Evolutionary conservation across 1,140 invertebrate genomes (phyloP), one percentile per base, ranked within the genome.

Genomic region (Phthorimaea operculella): DNA sequence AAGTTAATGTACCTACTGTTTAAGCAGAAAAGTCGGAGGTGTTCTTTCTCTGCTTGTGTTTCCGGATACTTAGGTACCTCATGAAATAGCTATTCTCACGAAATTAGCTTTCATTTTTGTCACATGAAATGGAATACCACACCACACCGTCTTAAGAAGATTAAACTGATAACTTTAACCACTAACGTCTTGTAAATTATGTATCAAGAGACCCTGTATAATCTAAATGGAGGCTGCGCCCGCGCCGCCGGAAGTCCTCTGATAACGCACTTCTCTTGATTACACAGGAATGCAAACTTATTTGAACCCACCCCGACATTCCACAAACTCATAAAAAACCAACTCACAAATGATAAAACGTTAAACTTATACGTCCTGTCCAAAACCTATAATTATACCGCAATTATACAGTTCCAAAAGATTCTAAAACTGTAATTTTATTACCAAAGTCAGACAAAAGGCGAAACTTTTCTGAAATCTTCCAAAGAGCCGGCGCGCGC

Each of bases 341-440:
- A 12, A 10, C 36, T 12, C n/a, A 10, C n/a, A 39, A 28, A 28
- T 28, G 21, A 10, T 39, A 39, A 39, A 39, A 39, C 10, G 36
- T 39, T 39, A 39, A 39, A 39, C 36, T 39, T 12, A 39, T n/a
- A n/a, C 36, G 36, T 2, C 36, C 36, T 9, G 36, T 39, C 36
- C 3, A 39, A 39, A 39, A n/a, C n/a, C 36, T 39, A 39, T 39
- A 39, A 39, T 39, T 39, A 39, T 9, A 48, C 59, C 48, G 62
- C 64, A 64, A 66, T 68, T 63, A 61, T 60, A 59, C 47, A 57
- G 51, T 56, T 61, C 21, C 21, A 28, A 28, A 28, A 28, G 21
- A 28, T 28, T 28, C 58, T 62, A 58, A 59, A 71, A 63, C 61
- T 33, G 55, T 60, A 59, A 63, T 62, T 60, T 63, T 63, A 70